phyloP scores from a whole-genome alignment of 2,113 vertebrate species.

The Telmatochromis sp. region DNA sequence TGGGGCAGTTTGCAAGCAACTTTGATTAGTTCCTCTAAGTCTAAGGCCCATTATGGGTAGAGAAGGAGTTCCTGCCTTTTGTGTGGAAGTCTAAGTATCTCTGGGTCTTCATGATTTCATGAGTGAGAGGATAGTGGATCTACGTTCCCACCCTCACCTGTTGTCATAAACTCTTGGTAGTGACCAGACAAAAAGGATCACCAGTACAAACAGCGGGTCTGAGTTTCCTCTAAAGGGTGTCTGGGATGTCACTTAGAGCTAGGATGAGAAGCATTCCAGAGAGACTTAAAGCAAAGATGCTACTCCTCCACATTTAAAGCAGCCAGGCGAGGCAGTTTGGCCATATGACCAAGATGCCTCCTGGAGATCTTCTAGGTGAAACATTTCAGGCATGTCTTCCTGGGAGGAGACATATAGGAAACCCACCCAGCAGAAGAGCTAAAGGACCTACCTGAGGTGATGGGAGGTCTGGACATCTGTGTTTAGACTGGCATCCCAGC shows the following conservation, averaged over 20 bases:
- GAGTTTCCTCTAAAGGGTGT: background rate
- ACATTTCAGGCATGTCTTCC: background rate
- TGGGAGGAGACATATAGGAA: background rate
- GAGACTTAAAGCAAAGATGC: background rate
- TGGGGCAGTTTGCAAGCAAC: background rate
- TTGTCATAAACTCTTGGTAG: background rate
- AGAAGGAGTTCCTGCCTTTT: background rate
- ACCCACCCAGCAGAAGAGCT: background rate
- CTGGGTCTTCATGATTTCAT: background rate
- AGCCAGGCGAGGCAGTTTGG: background rate
- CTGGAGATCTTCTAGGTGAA: background rate
- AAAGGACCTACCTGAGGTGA: background rate
- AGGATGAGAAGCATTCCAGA: background rate
- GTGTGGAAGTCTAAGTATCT: background rate
- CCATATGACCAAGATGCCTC: background rate
- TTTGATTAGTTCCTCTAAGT: background rate
- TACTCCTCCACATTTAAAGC: background rate
- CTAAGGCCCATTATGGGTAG: background rate
- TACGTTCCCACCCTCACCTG: background rate
- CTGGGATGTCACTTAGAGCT: background rate
- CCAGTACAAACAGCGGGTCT: background rate
- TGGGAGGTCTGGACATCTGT: background rate
- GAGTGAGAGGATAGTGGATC: background rate
- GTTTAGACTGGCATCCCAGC: background rate
- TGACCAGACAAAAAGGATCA: background rate